Base-by-base conservation (phyloP, 2,888 invertebrate species). In the Parascotia fuliginaria region DNA sequence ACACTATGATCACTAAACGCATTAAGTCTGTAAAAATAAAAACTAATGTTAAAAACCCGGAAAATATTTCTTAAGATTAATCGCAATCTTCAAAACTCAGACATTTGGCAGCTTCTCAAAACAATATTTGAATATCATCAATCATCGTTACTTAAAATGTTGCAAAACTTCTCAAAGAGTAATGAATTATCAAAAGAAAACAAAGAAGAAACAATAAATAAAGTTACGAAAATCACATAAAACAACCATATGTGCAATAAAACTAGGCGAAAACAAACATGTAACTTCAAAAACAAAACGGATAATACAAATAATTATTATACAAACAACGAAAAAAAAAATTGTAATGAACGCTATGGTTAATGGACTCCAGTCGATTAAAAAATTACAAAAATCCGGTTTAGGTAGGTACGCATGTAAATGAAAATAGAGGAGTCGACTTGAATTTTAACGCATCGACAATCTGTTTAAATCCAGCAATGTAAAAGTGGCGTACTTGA, bases 401-500 rank as follows among this genome's bases (percentile, higher is more conserved):
- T 39, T 33, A 36, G 1, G 12, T 36, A 42, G 11, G 14, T 28
- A 39, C 15, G 7, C 29, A 41, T 45, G n/a, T 31, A 44, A 65
- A 44, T 47, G 42, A 12, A 34, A 47, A 31, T 39, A 15, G 34
- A 36, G 38, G n/a, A 45, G 45, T 40, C 34, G 32, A 38, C 14
- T 54, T 28, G 28, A 48, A 45, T 53, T 46, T 43, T 38, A 61
- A 51, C 28, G 36, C 39, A 60, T 54, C 42, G 31, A 11, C 43
- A 44, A 46, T 48, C 32, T 38, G 42, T 24, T 44, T 41, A 41
- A 44, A 49, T 44, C 4, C 42, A 54, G 40, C 24, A n/a, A 11
- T 42, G 36, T 43, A 41, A 50, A 57, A 59, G n/a, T 51, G 47
- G 42, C 28, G 29, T 59, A 57, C 55, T 61, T 55, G 57, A 57